These are phyloP conservation scores for Ferrisia virgata DNA, from an alignment of 2,888 invertebrate genomes.

Conservation along the genomic window DNA sequence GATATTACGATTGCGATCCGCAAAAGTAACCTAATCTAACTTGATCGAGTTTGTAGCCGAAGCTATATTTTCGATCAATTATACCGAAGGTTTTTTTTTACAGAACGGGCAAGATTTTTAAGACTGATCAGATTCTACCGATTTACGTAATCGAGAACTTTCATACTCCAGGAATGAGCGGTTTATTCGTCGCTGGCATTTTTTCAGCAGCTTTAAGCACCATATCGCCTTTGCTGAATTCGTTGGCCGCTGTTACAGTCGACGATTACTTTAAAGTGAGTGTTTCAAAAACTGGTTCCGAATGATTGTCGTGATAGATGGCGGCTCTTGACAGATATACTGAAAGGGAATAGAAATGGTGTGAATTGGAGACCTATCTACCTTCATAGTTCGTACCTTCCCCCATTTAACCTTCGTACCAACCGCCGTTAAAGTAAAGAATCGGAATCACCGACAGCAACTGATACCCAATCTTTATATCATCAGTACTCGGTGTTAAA, in stretches of 20 bases:
- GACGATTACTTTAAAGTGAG: conserved; percentile 74
- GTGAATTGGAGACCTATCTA: too few species aligned
- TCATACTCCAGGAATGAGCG: conserved; percentile 71
- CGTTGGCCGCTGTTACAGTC: conserved; percentile 83
- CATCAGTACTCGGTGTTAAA: too few species aligned
- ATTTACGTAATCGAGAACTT: conserved; percentile 69
- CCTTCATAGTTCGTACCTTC: too few species aligned
- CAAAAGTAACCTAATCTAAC: conserved; percentile 55
- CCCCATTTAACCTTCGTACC: too few species aligned
- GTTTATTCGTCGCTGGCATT: conserved; percentile 76
- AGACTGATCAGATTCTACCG: conserved; percentile 63
- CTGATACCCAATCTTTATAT: too few species aligned
- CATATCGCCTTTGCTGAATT: conserved; percentile 86
- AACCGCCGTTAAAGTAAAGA: too few species aligned
- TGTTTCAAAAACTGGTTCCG: background rate
- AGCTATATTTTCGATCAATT: too few species aligned
- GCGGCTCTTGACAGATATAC: too few species aligned
- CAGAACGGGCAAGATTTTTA: background rate
- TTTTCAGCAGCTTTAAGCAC: conserved; percentile 58
- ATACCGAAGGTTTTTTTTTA: too few species aligned
- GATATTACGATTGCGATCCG: conserved; percentile 81
- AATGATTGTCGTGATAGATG: too few species aligned
- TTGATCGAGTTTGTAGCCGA: background rate
- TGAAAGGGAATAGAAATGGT: too few species aligned
- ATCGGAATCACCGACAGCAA: too few species aligned